phyloP scores from a whole-genome alignment of 2,888 invertebrate species.

The Allygus modestus region DNA sequence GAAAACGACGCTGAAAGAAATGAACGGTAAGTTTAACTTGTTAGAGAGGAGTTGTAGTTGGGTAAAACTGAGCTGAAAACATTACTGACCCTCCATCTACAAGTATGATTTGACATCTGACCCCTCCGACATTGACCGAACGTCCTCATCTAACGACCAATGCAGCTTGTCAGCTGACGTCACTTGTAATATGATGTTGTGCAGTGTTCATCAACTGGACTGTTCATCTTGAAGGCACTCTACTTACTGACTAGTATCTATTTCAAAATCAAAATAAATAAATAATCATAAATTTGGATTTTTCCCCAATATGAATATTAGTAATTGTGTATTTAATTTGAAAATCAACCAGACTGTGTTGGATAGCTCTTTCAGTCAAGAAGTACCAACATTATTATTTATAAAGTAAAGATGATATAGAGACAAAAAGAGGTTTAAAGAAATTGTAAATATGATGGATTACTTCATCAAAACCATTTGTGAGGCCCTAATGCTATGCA shows the following conservation, averaged over 20 bases:
- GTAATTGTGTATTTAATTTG: no score
- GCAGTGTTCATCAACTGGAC: background rate
- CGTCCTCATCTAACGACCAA: constrained; percentile 1
- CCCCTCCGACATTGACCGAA: constrained; percentile 10
- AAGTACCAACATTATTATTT: no score
- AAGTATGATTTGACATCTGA: constrained; percentile 46
- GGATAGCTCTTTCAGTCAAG: no score
- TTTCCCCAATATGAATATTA: no score
- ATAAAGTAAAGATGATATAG: no score
- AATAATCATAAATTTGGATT: no score
- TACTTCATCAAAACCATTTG: no score
- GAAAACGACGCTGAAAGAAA: constrained; percentile 65
- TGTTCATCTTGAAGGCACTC: background rate
- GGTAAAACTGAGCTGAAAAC: background rate
- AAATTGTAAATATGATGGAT: no score
- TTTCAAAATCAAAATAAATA: background rate
- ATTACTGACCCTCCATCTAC: background rate
- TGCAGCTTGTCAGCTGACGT: constrained; percentile 26
- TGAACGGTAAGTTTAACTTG: constrained; percentile 62
- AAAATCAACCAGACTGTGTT: no score
- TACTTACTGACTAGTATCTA: background rate
- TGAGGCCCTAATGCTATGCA: no score
- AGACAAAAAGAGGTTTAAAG: no score
- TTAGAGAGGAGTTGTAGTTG: background rate
- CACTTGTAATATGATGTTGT: constrained; percentile 12